Base-by-base conservation (phyloP, 2,113 vertebrate genomes). In the Mystacornis crossleyi region DNA sequence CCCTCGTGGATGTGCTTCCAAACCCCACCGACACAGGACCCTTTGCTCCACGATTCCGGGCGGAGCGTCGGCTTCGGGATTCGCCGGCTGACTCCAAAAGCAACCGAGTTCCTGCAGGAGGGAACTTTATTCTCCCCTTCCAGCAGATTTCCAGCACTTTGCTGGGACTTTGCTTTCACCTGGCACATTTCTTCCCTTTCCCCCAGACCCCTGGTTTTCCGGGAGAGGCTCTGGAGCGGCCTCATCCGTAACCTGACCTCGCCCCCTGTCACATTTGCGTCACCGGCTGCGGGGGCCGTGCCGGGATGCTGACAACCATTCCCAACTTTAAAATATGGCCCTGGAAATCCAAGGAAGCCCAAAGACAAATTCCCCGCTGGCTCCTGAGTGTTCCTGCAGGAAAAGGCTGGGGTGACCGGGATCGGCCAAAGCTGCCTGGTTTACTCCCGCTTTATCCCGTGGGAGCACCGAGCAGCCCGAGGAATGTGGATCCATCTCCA, bases 1-100 rank as follows among this genome's bases (percentile, higher is more conserved):
- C 13, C 36, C 36, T 58, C 1, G 0, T 2, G 42, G 17, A 10
- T 0, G 0, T 7, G 0, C 2, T 23, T 14, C 69, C 71, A 9
- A 90, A 34, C 10, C 21, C 40, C 6, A 10, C 9, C 4, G 31
- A 6, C 16, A 3, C 2, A 2, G 45, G 19, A 36, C 6, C 18
- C 51, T 48, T 5, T 18, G 60, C 47, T 36, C 25, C 3, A 38
- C 8, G 3, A 1, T 20, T 51, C 72, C 0, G 0, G 25, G 17
- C 8, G 31, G 4, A 33, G 23, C 13, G 0, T 17, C 43, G 21
- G 10, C 33, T 54, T 40, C 17, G 42, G 45, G 34, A 58, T 20
- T 33, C 58, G 8, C 26, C 1, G 1, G 24, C 31, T 6, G 38
- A 9, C 33, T 66, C 38, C 28, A 4, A 43, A 8, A 7, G 26